phyloP scores from a whole-genome alignment of 64 coral and sea anemone species.

The Dendronephthya gigantea region DNA sequence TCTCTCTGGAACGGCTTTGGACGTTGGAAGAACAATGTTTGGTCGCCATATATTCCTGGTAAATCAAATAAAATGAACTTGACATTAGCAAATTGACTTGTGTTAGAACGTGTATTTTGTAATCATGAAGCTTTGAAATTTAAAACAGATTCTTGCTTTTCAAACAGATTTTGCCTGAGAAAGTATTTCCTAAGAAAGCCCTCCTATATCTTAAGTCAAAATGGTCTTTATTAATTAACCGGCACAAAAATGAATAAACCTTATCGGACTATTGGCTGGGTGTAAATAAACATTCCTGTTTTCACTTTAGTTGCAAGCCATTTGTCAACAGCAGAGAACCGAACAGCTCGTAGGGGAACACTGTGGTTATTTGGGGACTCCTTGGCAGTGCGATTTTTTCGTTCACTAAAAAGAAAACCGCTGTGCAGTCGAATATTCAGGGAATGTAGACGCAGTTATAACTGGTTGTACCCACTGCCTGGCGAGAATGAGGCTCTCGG shows the following conservation, averaged over 20 bases:
- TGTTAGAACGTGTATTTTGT: not conserved
- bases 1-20: slow-evolving; percentile 53
- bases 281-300: not conserved
- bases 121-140: too few relatives aligned
- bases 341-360: not conserved
- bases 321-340: too few relatives aligned
- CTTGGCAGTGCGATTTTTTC: not conserved
- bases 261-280: too few relatives aligned
- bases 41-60: slow-evolving; percentile 36
- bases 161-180: too few relatives aligned
- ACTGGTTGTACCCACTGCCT: slow-evolving; percentile 28
- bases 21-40: slow-evolving; percentile 29
- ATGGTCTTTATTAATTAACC: too few relatives aligned
- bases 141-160: too few relatives aligned
- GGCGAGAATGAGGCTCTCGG: not conserved
- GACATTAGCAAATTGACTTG: not conserved
- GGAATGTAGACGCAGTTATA: slow-evolving; percentile 18
- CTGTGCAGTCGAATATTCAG: slow-evolving; percentile 23
- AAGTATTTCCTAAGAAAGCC: too few relatives aligned
- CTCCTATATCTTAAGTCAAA: too few relatives aligned
- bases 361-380: slow-evolving; percentile 51
- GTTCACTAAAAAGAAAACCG: not conserved
- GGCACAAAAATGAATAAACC: too few relatives aligned
- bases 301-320: not conserved
- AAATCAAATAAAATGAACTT: not conserved